phyloP scores from a whole-genome alignment of 2,113 vertebrate genomes.

The Rhynchopsitta pachyrhyncha region DNA sequence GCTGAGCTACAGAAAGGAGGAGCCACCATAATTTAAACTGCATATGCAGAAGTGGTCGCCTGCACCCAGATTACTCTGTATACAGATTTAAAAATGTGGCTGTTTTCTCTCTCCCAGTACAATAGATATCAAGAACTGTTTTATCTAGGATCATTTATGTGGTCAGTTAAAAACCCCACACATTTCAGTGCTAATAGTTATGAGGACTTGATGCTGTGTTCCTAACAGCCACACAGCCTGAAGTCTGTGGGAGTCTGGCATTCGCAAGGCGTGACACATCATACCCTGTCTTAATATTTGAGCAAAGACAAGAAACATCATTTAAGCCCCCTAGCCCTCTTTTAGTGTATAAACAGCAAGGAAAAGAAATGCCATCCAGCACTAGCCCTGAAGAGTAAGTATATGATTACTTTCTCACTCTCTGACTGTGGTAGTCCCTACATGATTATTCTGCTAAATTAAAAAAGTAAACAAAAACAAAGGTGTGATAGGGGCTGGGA shows the following conservation, averaged over 20 bases:
- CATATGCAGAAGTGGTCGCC: neutral
- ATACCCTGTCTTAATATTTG: neutral
- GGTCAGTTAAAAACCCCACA: neutral
- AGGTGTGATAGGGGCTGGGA: neutral
- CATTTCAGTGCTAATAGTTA: neutral
- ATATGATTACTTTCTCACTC: neutral
- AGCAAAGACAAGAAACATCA: neutral
- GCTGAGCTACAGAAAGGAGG: neutral
- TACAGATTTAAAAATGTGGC: neutral
- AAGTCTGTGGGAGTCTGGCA: slow-evolving; percentile 38
- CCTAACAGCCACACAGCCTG: slow-evolving; percentile 12
- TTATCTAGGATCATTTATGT: slow-evolving; percentile 5
- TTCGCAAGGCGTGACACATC: slow-evolving; percentile 16
- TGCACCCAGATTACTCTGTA: neutral
- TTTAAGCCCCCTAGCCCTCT: neutral
- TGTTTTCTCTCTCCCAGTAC: neutral
- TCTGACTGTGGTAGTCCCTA: neutral
- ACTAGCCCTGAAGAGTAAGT: neutral
- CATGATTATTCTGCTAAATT: neutral
- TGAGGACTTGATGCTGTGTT: slow-evolving; percentile 11
- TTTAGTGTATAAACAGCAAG: neutral
- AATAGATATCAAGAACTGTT: neutral
- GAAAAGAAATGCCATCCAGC: neutral
- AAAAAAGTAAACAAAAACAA: neutral
- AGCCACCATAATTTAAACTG: neutral